Evolutionary conservation across 1,140 invertebrate genomes (phyloP).

Genomic region (Chironomus striatipennis): DNA sequence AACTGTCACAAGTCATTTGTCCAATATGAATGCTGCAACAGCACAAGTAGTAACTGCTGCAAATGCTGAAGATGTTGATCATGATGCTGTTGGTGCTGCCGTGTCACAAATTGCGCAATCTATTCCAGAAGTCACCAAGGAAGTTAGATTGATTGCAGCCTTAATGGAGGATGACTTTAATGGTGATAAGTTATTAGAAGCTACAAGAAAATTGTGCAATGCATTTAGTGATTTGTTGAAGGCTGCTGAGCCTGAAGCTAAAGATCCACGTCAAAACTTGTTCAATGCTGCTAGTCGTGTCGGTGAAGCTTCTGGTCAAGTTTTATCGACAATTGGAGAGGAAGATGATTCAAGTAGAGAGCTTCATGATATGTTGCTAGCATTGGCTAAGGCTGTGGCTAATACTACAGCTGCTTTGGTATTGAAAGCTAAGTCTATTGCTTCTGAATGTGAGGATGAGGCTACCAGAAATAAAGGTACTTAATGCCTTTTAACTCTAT

Average conservation of each 20-base stretch:
- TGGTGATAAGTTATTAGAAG: constrained; percentile 82
- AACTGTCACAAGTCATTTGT: constrained; percentile 91
- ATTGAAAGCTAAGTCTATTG: constrained; percentile 87
- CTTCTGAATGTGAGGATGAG: constrained; percentile 72
- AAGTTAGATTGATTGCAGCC: constrained; percentile 88
- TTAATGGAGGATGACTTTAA: constrained; percentile 72
- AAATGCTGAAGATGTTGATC: constrained; percentile 74
- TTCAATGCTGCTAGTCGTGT: constrained; percentile 90
- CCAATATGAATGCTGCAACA: constrained; percentile 98
- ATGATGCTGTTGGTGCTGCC: constrained; percentile 91
- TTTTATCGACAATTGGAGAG: constrained; percentile 92
- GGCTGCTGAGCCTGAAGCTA: constrained; percentile 87
- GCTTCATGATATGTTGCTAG: constrained; percentile 74
- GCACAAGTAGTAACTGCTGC: constrained; percentile 88
- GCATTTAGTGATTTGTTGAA: constrained; percentile 93
- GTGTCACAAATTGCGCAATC: constrained; percentile 96
- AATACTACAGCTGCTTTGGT: constrained; percentile 94
- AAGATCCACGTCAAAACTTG: constrained; percentile 86
- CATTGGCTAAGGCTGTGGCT: constrained; percentile 90
- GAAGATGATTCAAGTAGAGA: constrained; percentile 71
- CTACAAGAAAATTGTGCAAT: constrained; percentile 80
- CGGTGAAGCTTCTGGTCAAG: constrained; percentile 89
- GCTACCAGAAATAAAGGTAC: constrained; percentile 61
- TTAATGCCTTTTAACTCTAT: background rate
- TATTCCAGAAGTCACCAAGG: constrained; percentile 91